Conservation (phyloP, 2,113 vertebrate species). For the Chiloscyllium plagiosum region DNA sequence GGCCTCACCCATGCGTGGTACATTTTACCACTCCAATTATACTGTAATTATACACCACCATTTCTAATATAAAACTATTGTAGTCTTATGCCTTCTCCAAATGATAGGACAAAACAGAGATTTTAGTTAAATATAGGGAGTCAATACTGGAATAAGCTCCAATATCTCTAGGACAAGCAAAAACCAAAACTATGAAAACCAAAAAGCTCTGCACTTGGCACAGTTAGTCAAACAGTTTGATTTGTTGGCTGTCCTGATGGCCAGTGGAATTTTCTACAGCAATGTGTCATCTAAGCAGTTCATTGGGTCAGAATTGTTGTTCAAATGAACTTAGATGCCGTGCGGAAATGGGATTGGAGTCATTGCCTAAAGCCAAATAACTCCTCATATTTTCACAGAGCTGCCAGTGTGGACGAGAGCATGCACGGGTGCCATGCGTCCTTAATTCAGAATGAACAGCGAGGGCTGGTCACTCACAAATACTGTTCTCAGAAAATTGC, state of each 20-base stretch:
- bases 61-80: not conserved
- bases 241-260: not conserved
- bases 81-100: not conserved
- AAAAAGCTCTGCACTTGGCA: not conserved
- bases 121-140: not conserved
- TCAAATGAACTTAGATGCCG: not conserved
- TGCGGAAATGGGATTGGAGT: not conserved
- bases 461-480: not conserved
- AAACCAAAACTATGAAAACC: not conserved
- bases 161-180: not conserved
- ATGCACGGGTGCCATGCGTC: not conserved
- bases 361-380: not conserved
- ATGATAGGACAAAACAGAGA: not conserved
- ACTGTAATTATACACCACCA: not conserved
- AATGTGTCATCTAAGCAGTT: not conserved
- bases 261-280: not conserved
- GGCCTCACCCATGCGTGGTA: not conserved
- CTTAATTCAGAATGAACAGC: not conserved
- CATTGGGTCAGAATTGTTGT: conserved; percentile 4
- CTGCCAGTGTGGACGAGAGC: not conserved
- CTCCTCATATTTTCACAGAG: not conserved
- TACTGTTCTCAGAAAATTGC: too few species aligned
- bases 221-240: not conserved
- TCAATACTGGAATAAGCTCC: not conserved
- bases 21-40: not conserved